Evolutionary conservation across 2,888 invertebrate species (phyloP).

Genomic region (Macrophya alboannulata): DNA sequence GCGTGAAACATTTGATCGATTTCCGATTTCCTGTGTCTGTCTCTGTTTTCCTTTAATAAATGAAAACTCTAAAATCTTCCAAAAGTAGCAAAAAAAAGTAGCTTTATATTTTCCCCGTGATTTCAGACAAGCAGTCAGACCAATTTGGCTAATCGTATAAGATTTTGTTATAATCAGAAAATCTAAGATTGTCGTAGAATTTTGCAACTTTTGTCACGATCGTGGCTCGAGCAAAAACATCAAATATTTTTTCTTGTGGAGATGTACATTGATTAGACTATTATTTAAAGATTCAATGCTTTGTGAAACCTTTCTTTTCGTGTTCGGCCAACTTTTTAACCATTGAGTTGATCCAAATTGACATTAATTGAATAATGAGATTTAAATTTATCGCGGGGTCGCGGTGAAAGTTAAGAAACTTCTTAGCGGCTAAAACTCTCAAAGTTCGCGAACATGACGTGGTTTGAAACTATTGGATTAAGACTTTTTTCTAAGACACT

Average conservation of each 20-base stretch:
- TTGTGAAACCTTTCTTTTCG: not conserved
- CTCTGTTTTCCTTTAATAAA: no score
- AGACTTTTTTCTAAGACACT: constrained; percentile 25
- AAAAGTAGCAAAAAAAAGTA: no score
- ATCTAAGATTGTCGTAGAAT: no score
- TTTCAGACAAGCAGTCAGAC: no score
- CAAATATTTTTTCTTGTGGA: not conserved
- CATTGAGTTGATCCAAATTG: constrained; percentile 21
- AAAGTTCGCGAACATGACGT: constrained; percentile 36
- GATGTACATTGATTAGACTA: not conserved
- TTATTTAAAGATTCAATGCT: not conserved
- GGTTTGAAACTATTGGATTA: constrained; percentile 23
- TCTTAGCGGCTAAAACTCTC: not conserved
- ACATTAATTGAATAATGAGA: constrained; percentile 36
- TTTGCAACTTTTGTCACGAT: not conserved
- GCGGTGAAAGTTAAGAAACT: constrained; percentile 25
- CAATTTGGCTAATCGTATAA: no score
- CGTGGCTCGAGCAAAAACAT: not conserved
- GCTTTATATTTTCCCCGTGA: no score
- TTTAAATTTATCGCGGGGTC: constrained; percentile 19
- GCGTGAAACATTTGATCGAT: not conserved
- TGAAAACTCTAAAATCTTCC: not conserved
- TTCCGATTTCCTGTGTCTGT: no score
- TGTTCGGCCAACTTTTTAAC: constrained; percentile 20
- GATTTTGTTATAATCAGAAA: no score